These are phyloP conservation scores for Sinocyclocheilus rhinocerous DNA, from an alignment of 2,113 vertebrate species.

Conservation along the genomic window DNA sequence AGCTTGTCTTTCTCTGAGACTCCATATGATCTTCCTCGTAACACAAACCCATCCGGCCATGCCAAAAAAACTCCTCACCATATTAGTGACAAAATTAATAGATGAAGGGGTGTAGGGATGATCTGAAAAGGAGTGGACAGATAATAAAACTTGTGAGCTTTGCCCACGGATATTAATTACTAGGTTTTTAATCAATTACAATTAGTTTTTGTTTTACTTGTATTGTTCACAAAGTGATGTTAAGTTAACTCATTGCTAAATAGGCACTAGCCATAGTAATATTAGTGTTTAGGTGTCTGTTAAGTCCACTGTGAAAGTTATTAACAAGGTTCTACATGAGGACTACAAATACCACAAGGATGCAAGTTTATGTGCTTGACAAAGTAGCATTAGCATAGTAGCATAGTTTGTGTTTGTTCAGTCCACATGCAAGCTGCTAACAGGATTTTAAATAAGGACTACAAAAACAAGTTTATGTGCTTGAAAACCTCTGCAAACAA, in stretches of 20 bases:
- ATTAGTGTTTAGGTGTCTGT: background rate
- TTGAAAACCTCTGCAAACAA: too few species aligned
- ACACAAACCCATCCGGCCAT: constrained; percentile 51
- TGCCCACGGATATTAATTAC: background rate
- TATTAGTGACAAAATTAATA: constrained; percentile 50
- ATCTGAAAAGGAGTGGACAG: background rate
- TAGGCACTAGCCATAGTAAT: background rate
- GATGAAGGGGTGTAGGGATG: background rate
- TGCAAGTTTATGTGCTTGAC: background rate
- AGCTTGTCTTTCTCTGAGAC: constrained; percentile 56
- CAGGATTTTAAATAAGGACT: background rate
- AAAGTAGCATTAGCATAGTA: background rate
- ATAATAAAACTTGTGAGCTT: background rate
- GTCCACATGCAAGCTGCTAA: constrained; percentile 5
- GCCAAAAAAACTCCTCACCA: constrained; percentile 42
- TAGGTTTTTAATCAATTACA: background rate
- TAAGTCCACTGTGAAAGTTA: constrained; percentile 28
- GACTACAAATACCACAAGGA: background rate
- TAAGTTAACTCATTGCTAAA: background rate
- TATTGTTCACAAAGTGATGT: background rate
- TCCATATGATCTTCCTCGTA: constrained; percentile 61
- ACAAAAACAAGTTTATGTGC: background rate
- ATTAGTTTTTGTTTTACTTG: background rate
- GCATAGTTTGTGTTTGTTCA: background rate
- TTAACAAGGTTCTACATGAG: background rate